These are phyloP conservation scores for Datnioides undecimradiatus DNA, from an alignment of 2,113 vertebrate genomes.

Conservation along the genomic window DNA sequence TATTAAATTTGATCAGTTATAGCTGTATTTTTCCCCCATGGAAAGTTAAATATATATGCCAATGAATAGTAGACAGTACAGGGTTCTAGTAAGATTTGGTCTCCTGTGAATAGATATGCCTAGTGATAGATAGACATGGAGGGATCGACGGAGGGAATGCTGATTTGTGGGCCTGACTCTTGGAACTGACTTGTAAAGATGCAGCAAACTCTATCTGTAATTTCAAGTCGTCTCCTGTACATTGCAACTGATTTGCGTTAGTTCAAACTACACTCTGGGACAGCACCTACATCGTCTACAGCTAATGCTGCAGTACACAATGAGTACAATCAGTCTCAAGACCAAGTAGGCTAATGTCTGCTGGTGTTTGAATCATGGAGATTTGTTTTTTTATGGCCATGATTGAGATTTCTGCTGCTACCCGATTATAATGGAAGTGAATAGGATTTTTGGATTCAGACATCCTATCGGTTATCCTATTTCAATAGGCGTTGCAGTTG, in stretches of 20 bases:
- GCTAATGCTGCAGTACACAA: not conserved
- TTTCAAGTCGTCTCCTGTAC: too few relatives aligned
- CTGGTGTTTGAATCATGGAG: not conserved
- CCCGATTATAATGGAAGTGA: not conserved
- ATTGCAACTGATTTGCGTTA: not conserved
- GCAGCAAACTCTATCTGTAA: too few relatives aligned
- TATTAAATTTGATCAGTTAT: too few relatives aligned
- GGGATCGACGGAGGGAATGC: too few relatives aligned
- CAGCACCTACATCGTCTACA: not conserved
- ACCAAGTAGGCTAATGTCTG: not conserved
- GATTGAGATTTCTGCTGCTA: not conserved
- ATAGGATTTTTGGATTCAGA: too few relatives aligned
- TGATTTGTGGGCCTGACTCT: not conserved
- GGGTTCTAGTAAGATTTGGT: not conserved
- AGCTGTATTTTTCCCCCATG: too few relatives aligned
- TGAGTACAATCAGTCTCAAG: not conserved
- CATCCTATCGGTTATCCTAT: too few relatives aligned
- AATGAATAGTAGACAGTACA: too few relatives aligned
- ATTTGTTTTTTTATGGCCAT: not conserved
- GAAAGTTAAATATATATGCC: too few relatives aligned
- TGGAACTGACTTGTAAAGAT: too few relatives aligned
- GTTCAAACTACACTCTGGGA: not conserved
- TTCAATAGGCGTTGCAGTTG: not conserved
- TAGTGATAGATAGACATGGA: too few relatives aligned
- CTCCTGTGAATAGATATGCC: too few relatives aligned